Percentiles rank a stretch among this genome's conserved stretches.
These are phyloP conservation scores for Chrysaora quinquecirrha DNA, from an alignment of 30 jellyfish, hydroid and myxozoan species.

Conservation along the genomic window DNA sequence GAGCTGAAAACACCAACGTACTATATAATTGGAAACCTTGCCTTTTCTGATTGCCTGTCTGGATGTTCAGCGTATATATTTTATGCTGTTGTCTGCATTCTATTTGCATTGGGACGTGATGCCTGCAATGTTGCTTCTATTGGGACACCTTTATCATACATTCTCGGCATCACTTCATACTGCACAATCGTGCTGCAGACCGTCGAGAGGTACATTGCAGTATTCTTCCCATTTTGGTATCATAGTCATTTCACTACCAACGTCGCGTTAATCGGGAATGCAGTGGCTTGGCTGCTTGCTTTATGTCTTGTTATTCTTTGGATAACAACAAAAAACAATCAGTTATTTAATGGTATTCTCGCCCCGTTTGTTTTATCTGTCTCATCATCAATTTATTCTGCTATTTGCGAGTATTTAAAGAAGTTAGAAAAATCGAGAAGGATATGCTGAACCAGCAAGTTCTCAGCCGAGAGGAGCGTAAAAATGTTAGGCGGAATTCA, in stretches of 20 bases:
- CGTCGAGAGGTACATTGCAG: constrained; percentile 56
- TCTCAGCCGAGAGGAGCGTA: constrained; percentile 27
- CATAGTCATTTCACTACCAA: constrained; percentile 36
- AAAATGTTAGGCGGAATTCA: constrained; percentile 35
- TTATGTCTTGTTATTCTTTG: not conserved
- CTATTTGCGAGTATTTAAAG: constrained; percentile 28
- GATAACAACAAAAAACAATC: constrained; percentile 39
- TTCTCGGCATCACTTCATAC: constrained; percentile 43
- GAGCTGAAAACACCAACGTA: constrained; percentile 59
- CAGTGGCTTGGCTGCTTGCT: constrained; percentile 35
- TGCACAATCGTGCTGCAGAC: constrained; percentile 42
- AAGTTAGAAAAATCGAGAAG: constrained; percentile 48
- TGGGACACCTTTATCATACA: constrained; percentile 48
- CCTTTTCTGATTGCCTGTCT: constrained; percentile 45
- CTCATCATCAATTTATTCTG: constrained; percentile 9
- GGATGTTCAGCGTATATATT: constrained; percentile 34
- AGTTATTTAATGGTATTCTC: constrained; percentile 9
- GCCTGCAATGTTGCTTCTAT: constrained; percentile 51
- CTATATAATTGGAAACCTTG: constrained; percentile 36
- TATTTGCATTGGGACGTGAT: constrained; percentile 33
- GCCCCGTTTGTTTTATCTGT: constrained; percentile 13
- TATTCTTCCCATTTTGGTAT: constrained; percentile 61
- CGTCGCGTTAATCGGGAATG: constrained; percentile 8
- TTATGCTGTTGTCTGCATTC: constrained; percentile 39
- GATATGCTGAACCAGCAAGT: constrained; percentile 47